A percentile compares a stretch with the other conserved stretches of the same genome.
Evolutionary conservation across 2,888 invertebrate genomes (phyloP).

Genomic region (Agelastica alni): DNA sequence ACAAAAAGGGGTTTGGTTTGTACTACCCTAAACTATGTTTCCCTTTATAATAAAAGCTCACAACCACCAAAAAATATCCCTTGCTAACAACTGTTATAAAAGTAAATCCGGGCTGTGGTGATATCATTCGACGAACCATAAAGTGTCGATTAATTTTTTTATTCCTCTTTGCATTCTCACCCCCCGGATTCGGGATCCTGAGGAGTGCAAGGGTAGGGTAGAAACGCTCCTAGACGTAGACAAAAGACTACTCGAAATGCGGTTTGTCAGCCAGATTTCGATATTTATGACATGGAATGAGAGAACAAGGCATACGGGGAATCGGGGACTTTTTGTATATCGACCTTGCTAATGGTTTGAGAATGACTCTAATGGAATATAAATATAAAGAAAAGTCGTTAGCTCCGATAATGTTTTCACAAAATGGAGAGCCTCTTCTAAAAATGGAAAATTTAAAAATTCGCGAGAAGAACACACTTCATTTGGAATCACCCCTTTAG

Average conservation of each 20-base stretch:
- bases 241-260: conserved; percentile 2
- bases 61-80: neutral
- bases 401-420: too few relatives aligned
- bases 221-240: conserved; percentile 1
- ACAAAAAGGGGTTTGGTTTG: too few relatives aligned
- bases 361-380: neutral
- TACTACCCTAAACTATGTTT: too few relatives aligned
- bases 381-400: too few relatives aligned
- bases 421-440: too few relatives aligned
- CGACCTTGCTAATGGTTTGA: conserved; percentile 15
- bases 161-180: neutral
- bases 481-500: too few relatives aligned
- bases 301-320: neutral
- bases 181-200: neutral
- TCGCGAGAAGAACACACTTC: too few relatives aligned
- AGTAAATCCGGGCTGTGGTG: neutral
- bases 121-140: conserved; percentile 10
- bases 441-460: too few relatives aligned
- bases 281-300: conserved; percentile 3
- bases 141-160: conserved; percentile 35
- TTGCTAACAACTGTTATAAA: conserved; percentile 2
- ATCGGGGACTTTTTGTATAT: neutral
- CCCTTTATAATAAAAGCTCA: neutral
- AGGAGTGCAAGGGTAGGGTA: neutral
- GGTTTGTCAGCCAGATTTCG: conserved; percentile 5